These are phyloP conservation scores for Bambusicola thoracicus DNA, from an alignment of 2,113 vertebrate genomes.

Conservation along the genomic window DNA sequence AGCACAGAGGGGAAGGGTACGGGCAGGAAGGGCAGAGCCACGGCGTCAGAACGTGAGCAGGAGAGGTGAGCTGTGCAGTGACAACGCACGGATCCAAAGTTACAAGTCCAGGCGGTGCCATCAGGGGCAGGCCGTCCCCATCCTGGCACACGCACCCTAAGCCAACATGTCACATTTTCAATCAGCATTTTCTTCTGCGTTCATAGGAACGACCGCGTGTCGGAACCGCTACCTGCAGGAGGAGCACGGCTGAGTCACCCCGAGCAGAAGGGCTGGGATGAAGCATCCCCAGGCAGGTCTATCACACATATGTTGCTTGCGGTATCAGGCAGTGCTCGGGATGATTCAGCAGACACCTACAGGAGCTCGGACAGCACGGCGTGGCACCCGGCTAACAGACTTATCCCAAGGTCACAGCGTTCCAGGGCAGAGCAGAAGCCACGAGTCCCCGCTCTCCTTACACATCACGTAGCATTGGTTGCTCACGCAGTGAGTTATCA, in stretches of 20 bases:
- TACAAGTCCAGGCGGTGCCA: slow-evolving; percentile 57
- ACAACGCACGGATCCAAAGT: slow-evolving; percentile 51
- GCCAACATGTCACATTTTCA: not conserved
- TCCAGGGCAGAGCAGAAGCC: not conserved
- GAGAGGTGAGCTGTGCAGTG: not conserved
- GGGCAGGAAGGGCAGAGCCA: not conserved
- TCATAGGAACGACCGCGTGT: not conserved
- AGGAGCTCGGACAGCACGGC: not conserved
- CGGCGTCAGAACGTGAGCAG: not conserved
- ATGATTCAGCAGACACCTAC: not conserved
- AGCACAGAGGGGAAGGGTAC: not conserved
- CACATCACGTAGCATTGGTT: not conserved
- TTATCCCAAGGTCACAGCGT: slow-evolving; percentile 28
- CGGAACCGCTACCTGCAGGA: not conserved
- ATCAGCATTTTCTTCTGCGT: not conserved
- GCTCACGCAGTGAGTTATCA: not conserved
- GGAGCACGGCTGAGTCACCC: not conserved
- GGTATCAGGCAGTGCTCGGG: too few relatives aligned
- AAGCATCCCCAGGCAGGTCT: not conserved
- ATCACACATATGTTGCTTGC: not conserved
- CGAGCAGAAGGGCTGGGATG: not conserved
- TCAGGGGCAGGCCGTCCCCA: not conserved
- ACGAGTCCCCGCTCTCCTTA: not conserved
- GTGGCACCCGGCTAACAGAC: not conserved
- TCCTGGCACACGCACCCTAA: not conserved